Conservation (phyloP, 2,888 invertebrate genomes). For the Alitta virens region DNA sequence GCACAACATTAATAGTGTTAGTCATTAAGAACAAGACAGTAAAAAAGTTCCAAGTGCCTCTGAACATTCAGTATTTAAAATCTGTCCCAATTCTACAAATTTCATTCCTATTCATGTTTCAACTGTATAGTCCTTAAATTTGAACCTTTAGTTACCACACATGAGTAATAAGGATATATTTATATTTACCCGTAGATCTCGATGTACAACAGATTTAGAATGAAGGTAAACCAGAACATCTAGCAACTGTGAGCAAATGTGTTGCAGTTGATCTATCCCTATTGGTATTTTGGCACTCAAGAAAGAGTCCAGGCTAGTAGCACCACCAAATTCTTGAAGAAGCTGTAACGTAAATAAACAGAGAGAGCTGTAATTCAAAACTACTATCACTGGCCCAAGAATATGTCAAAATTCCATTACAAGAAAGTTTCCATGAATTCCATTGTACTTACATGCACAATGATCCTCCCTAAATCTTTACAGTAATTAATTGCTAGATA, state of each 20-base stretch:
- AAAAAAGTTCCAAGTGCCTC: no score
- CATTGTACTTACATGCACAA: conserved; percentile 62
- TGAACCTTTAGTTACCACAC: no score
- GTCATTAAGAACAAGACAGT: no score
- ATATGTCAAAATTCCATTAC: no score
- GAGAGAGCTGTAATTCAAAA: not conserved
- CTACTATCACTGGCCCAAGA: no score
- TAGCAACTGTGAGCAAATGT: conserved; percentile 72
- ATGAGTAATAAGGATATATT: no score
- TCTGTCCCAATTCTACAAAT: no score
- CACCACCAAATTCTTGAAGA: conserved; percentile 59
- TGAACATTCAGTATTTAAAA: no score
- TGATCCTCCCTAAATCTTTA: conserved; percentile 65
- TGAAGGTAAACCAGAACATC: conserved; percentile 77
- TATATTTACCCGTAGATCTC: conserved; percentile 63
- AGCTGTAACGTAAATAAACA: conserved; percentile 33
- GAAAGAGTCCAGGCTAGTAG: conserved; percentile 59
- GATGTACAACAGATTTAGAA: conserved; percentile 77
- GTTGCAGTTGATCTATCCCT: conserved; percentile 64
- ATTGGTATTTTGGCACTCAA: conserved; percentile 61
- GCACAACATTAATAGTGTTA: no score
- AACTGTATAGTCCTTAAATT: no score
- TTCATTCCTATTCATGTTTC: no score
- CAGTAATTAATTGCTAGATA: conserved; percentile 71
- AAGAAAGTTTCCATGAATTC: no score